Evolutionary conservation across 2,797 vertebrate species (phyloP).

Genomic region (Diplodus sargus): DNA sequence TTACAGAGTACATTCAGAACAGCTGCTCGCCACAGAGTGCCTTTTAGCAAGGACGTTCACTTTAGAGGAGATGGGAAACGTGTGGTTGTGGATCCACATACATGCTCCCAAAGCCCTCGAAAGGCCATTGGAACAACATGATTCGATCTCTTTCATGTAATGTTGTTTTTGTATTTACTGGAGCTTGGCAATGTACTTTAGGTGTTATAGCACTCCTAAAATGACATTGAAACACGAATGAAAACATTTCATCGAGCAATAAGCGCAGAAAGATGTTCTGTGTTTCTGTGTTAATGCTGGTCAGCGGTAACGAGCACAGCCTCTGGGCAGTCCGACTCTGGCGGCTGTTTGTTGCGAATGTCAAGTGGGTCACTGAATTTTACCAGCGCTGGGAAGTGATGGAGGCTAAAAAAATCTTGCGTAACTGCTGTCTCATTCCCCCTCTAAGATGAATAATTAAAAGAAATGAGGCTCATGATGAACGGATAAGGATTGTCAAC

Average conservation of each 20-base stretch:
- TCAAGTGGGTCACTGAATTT: slow-evolving; percentile 47
- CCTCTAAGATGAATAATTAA: slow-evolving; percentile 49
- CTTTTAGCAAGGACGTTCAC: not conserved
- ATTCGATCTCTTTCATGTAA: not conserved
- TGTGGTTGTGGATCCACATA: not conserved
- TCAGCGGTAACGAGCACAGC: slow-evolving; percentile 53
- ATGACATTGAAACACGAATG: too few species aligned
- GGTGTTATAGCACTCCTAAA: not conserved
- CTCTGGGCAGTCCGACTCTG: slow-evolving; percentile 34
- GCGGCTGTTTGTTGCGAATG: slow-evolving; percentile 37
- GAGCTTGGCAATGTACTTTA: not conserved
- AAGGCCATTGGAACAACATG: not conserved
- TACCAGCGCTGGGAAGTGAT: slow-evolving; percentile 6
- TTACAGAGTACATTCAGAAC: not conserved
- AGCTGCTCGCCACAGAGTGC: not conserved
- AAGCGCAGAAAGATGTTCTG: slow-evolving; percentile 10
- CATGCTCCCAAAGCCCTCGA: too few species aligned
- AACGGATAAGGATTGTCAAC: slow-evolving; percentile 28
- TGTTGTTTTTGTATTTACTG: not conserved
- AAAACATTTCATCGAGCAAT: not conserved
- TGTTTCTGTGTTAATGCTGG: slow-evolving; percentile 21
- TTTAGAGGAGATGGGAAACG: not conserved
- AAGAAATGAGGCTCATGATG: slow-evolving; percentile 34
- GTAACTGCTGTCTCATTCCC: slow-evolving; percentile 26
- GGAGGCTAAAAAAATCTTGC: slow-evolving; percentile 26